These are phyloP conservation scores for Gonatopus flavifemur DNA, from an alignment of 1,140 invertebrate species.

Conservation along the genomic window DNA sequence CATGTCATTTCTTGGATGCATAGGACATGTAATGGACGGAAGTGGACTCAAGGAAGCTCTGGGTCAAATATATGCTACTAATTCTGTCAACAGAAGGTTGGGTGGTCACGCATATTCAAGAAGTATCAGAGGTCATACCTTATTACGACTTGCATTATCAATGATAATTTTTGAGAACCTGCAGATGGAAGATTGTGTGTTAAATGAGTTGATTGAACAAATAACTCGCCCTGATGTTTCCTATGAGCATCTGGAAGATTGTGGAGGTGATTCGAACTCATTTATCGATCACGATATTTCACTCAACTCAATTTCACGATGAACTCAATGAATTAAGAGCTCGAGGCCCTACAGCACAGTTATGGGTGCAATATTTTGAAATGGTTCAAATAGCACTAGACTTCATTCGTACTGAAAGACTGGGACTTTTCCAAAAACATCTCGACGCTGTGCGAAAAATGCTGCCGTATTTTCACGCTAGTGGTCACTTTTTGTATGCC, in stretches of 20 bases:
- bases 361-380: constrained; percentile 38
- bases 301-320: constrained; percentile 1
- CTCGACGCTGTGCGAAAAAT: constrained; percentile 36
- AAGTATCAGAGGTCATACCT: constrained; percentile 49
- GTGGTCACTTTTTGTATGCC: constrained; percentile 40
- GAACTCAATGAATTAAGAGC: constrained; percentile 7
- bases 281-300: no score
- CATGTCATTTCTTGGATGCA: constrained; percentile 47
- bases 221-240: constrained; percentile 19
- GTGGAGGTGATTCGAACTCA: background rate
- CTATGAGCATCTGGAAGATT: background rate
- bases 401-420: constrained; percentile 38
- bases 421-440: constrained; percentile 38
- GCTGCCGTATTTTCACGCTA: constrained; percentile 49
- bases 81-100: constrained; percentile 45
- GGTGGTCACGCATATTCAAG: constrained; percentile 46
- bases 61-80: constrained; percentile 32
- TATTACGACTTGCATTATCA: constrained; percentile 25
- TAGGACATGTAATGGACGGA: constrained; percentile 46
- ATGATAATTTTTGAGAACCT: constrained; percentile 11
- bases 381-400: constrained; percentile 28
- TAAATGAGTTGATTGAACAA: constrained; percentile 1
- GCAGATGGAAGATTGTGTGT: constrained; percentile 1
- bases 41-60: constrained; percentile 45
- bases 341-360: constrained; percentile 17